These are phyloP conservation scores for Malacosoma neustria DNA, from an alignment of 2,888 invertebrate genomes.

Conservation along the genomic window DNA sequence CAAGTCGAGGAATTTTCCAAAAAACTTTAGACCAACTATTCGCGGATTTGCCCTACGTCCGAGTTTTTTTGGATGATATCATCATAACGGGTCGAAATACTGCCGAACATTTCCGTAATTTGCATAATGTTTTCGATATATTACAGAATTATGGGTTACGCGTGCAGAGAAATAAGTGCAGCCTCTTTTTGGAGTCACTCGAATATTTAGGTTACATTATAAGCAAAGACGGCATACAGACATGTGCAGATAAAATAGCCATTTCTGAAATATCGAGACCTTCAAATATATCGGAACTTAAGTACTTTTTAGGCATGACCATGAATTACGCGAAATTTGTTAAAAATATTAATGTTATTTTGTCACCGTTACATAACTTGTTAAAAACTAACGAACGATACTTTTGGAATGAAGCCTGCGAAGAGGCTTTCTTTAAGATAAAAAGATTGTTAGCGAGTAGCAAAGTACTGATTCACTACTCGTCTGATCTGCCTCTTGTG, in stretches of 20 bases:
- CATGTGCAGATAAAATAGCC: too few species aligned
- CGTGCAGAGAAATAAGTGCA: slow-evolving; percentile 12
- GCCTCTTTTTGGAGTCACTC: slow-evolving; percentile 9
- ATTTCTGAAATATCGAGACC: too few species aligned
- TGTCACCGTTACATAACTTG: slow-evolving; percentile 2
- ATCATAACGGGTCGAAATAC: slow-evolving; percentile 1
- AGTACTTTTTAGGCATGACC: slow-evolving; percentile 12
- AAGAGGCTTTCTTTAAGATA: too few species aligned
- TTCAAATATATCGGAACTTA: slow-evolving; percentile 11
- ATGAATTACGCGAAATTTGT: slow-evolving; percentile 17
- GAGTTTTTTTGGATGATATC: slow-evolving; percentile 14
- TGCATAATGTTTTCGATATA: slow-evolving; percentile 6
- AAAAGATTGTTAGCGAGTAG: too few species aligned
- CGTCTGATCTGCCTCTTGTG: too few species aligned
- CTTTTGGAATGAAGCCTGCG: too few species aligned
- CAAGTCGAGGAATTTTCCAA: slow-evolving; percentile 15
- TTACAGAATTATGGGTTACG: slow-evolving; percentile 3
- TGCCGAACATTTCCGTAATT: slow-evolving; percentile 7
- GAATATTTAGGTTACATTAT: slow-evolving; percentile 10
- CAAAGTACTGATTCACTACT: too few species aligned
- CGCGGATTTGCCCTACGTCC: slow-evolving; percentile 10
- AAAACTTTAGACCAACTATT: slow-evolving; percentile 12
- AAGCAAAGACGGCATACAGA: too few species aligned
- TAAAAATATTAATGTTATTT: slow-evolving; percentile 5
- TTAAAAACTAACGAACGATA: too few species aligned